A percentile compares a stretch with the other conserved stretches of the same genome.
Conservation (phyloP, 1,140 invertebrate genomes). For the Leptopilina boulardi region DNA sequence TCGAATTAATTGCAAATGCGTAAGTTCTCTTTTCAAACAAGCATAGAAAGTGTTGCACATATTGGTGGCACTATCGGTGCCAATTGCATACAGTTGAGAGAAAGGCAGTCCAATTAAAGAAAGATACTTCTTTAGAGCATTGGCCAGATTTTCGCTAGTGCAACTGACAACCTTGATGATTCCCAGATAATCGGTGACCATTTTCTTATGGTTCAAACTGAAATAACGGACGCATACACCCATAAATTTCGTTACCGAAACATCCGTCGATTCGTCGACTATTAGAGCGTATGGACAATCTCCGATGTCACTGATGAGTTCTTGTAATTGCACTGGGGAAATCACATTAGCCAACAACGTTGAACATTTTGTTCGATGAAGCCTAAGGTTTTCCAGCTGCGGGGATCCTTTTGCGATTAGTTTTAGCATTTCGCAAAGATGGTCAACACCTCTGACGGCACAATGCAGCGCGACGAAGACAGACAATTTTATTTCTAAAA, state of each 20-base stretch:
- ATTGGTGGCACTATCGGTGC: conserved; percentile 58
- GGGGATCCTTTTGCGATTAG: not conserved
- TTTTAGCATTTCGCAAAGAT: conserved; percentile 18
- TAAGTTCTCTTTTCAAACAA: conserved; percentile 44
- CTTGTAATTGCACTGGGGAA: conserved; percentile 54
- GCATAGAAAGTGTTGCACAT: conserved; percentile 59
- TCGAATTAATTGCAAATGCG: conserved; percentile 52
- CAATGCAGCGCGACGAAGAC: not conserved
- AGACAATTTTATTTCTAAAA: not conserved
- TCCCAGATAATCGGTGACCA: conserved; percentile 55
- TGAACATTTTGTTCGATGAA: conserved; percentile 64
- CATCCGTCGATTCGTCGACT: conserved; percentile 59
- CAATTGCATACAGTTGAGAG: conserved; percentile 47
- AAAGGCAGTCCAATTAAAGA: conserved; percentile 41
- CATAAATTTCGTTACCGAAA: conserved; percentile 57
- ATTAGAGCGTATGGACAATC: conserved; percentile 60
- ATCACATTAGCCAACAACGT: conserved; percentile 63
- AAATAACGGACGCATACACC: conserved; percentile 62
- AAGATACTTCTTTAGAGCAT: conserved; percentile 31
- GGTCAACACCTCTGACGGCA: not conserved
- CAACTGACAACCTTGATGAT: conserved; percentile 44
- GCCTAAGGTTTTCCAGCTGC: conserved; percentile 43
- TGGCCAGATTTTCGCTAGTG: conserved; percentile 24
- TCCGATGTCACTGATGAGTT: conserved; percentile 55
- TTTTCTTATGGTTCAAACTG: conserved; percentile 47